These are phyloP conservation scores for Drosophila melanogaster DNA, from an alignment of 1,140 invertebrate species.

Conservation along the genomic window Release_6_plus_ISO1_MT NT_037436.4:4100501-4101000, in stretches of 20 bases:
- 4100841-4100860: slow-evolving; percentile 88
- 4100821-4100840: slow-evolving; percentile 91
- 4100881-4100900: slow-evolving; percentile 26
- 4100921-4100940: slow-evolving; percentile 29
- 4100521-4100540: slow-evolving; percentile 31
- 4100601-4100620: slow-evolving; percentile 57
- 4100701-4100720: slow-evolving; percentile 22
- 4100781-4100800: slow-evolving; percentile 92
- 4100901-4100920: slow-evolving; percentile 24
- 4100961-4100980: slow-evolving; percentile 39
- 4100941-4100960: slow-evolving; percentile 13
- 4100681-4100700: slow-evolving; percentile 7
- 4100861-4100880: slow-evolving; percentile 30
- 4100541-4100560: slow-evolving; percentile 75
- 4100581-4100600: slow-evolving; percentile 63
- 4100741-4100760: slow-evolving; percentile 8
- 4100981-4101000: slow-evolving; percentile 26
- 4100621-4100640: slow-evolving; percentile 53
- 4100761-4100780: slow-evolving; percentile 85
- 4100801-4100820: slow-evolving; percentile 90
- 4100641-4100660: slow-evolving; percentile 11
- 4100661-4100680: slow-evolving; percentile 14
- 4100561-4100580: slow-evolving; percentile 78
- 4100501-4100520: slow-evolving; percentile 71
- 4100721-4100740: slow-evolving; percentile 18